These are phyloP conservation scores for Crotalus horridus DNA, from an alignment of 2,113 vertebrate genomes.

Conservation along the genomic window DNA sequence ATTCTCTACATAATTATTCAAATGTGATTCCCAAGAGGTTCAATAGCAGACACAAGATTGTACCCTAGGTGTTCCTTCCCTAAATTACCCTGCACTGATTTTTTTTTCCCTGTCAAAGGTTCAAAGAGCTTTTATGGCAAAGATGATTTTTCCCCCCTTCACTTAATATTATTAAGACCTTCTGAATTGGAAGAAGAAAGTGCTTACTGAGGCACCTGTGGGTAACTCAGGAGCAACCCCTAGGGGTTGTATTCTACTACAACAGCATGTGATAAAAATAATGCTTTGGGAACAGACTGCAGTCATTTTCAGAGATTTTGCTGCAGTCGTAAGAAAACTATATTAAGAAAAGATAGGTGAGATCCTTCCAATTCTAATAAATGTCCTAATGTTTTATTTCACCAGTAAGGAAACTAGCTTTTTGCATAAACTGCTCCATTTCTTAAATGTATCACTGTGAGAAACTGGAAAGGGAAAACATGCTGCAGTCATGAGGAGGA, in stretches of 20 bases:
- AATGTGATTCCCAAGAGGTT: background rate
- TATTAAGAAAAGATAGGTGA: background rate
- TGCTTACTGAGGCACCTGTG: background rate
- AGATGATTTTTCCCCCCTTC: too few species aligned
- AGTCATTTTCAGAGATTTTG: conserved; percentile 22
- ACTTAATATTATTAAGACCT: background rate
- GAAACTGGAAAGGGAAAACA: background rate
- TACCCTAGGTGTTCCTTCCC: background rate
- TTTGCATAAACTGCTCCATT: background rate
- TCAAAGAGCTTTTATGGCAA: background rate
- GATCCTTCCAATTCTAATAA: background rate
- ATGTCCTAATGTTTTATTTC: background rate
- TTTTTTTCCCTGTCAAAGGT: background rate
- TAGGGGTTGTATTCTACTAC: background rate
- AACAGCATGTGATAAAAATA: background rate
- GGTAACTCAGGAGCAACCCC: conserved; percentile 1
- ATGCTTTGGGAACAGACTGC: conserved; percentile 11
- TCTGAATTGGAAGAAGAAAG: background rate
- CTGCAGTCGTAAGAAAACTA: conserved; percentile 25
- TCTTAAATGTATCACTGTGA: background rate
- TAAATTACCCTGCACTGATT: background rate
- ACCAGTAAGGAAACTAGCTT: background rate
- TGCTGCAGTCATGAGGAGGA: background rate
- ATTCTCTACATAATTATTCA: background rate
- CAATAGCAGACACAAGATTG: background rate